Evolutionary conservation across 2,113 vertebrate species (phyloP).

Genomic region (Glareola pratincola): DNA sequence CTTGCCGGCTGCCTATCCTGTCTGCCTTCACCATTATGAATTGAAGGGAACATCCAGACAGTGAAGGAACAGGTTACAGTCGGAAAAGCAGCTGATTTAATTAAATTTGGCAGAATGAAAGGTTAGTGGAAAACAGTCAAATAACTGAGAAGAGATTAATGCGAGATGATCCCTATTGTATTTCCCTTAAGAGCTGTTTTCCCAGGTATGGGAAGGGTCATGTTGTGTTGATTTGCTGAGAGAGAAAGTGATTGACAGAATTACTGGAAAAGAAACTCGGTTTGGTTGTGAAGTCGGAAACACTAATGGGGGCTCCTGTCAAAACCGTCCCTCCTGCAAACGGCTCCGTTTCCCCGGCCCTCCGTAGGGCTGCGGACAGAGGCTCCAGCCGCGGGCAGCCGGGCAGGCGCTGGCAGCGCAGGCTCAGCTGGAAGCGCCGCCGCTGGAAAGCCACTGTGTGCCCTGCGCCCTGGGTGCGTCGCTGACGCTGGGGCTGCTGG

Average conservation of each 20-base stretch:
- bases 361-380: neutral
- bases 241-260: slow-evolving; percentile 31
- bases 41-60: neutral
- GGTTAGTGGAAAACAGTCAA: slow-evolving; percentile 56
- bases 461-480: too few relatives aligned
- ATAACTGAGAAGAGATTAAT: slow-evolving; percentile 43
- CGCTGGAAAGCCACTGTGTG: neutral
- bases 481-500: too few relatives aligned
- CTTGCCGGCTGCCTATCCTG: neutral
- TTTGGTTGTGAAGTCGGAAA: neutral
- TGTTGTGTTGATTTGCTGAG: neutral
- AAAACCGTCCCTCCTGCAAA: neutral
- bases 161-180: slow-evolving; percentile 9
- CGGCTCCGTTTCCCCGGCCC: neutral
- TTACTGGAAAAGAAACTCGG: neutral
- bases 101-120: slow-evolving; percentile 61
- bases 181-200: slow-evolving; percentile 29
- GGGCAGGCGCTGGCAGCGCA: neutral
- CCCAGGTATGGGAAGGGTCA: slow-evolving; percentile 10
- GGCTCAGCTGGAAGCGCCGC: neutral
- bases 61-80: neutral
- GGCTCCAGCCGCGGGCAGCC: neutral
- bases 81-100: slow-evolving; percentile 37
- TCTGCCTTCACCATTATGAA: neutral
- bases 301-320: neutral